Evolutionary conservation across 2,797 vertebrate genomes (phyloP), one percentile per base, ranked within the genome.

Genomic region (Cossypha niveicapilla): DNA sequence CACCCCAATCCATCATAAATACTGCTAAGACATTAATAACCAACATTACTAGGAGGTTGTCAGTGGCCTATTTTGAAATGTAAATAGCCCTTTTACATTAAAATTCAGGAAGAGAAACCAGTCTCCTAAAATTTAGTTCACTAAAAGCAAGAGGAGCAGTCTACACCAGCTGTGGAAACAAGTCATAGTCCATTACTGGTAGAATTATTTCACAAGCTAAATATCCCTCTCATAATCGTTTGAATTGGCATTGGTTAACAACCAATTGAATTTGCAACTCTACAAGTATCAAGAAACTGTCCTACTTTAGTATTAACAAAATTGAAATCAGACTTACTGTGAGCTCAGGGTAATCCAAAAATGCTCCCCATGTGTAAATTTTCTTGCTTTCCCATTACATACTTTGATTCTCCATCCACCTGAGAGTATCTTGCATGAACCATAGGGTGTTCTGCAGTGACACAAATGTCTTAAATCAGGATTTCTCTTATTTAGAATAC

Each of bases 331-430:
- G 61, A 95, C 95, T 57, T 97, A 98, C 98, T 97, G 98, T 97
- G 78, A 99, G 96, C 81, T 97, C 98, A 45, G 89, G 86, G 60
- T 95, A 97, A 97, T 99, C 97, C 67, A 99, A 98, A 35, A 97
- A 95, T 48, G 98, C 91, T 35, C 96, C 95, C 90, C 97, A 85
- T 30, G 98, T 96, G 56, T 98, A 92, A 80, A 98, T 96, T 71
- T 97, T 96, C 92, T 97, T 56, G 97, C 97, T 93, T 98, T 97
- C 73, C 98, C 96, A 17, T 97, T 85, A 30, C 93, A 51, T 18
- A 97, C 97, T 87, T 63, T 80, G 97, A 97, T 96, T 98, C 98
- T 86, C 98, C 62, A 74, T 97, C 96, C 16, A 90, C 60, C 41
- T 67, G 92, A 47, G 88, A 96, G 61, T 86, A 97, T 47, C 97